Conservation (phyloP, 2,888 invertebrate species). For the Gonocerus acuteangulatus region DNA sequence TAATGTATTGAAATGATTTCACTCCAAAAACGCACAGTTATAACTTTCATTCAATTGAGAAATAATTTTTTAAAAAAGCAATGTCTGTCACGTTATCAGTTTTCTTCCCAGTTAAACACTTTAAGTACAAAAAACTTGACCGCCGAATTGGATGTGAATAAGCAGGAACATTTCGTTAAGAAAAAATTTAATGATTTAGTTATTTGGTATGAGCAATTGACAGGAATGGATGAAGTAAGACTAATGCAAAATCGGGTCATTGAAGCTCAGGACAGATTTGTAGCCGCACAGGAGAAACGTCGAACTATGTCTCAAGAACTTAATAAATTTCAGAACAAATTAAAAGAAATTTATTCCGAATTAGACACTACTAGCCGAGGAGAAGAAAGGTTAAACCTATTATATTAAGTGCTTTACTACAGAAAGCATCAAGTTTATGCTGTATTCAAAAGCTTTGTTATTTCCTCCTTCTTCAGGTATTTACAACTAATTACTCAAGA, state of each 20-base stretch:
- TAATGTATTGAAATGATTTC: not conserved
- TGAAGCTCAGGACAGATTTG: slow-evolving; percentile 58
- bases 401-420: not conserved
- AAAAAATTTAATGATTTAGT: slow-evolving; percentile 49
- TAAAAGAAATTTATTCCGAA: slow-evolving; percentile 65
- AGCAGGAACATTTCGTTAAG: slow-evolving; percentile 38
- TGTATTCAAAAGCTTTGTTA: not conserved
- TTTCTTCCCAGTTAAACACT: not conserved
- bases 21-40: not conserved
- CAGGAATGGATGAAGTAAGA: slow-evolving; percentile 70
- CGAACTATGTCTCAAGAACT: slow-evolving; percentile 56
- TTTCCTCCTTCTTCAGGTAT: slow-evolving; percentile 43
- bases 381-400: slow-evolving; percentile 56
- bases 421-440: not conserved
- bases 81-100: too few species aligned
- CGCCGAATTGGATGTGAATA: not conserved
- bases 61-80: not conserved
- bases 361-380: slow-evolving; percentile 69
- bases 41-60: not conserved
- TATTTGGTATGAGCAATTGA: slow-evolving; percentile 61
- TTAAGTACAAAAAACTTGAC: not conserved
- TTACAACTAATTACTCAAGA: slow-evolving; percentile 51
- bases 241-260: slow-evolving; percentile 65
- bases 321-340: slow-evolving; percentile 52
- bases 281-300: slow-evolving; percentile 57